Evolutionary conservation across 2,113 vertebrate genomes (phyloP).

Genomic region (Dipodomys stephensi): DNA sequence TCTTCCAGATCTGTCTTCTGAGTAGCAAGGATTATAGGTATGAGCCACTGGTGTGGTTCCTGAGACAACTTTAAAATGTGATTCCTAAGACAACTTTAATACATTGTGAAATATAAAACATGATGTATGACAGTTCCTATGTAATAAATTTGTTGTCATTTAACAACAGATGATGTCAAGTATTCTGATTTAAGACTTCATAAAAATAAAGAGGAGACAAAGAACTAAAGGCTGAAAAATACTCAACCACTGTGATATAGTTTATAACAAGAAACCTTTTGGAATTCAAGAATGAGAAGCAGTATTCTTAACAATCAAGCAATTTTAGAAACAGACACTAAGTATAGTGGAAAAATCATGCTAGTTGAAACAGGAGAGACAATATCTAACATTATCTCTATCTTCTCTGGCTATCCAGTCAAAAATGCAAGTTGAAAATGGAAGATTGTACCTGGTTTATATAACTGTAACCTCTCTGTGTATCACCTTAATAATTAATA

Average conservation of each 20-base stretch:
- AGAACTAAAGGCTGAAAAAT: background rate
- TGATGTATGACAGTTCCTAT: background rate
- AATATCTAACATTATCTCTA: background rate
- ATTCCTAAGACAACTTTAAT: background rate
- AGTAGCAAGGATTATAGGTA: too few species aligned
- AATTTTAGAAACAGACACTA: constrained; percentile 3
- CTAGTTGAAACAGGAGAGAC: background rate
- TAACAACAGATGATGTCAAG: background rate
- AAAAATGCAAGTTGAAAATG: too few species aligned
- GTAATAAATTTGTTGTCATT: background rate
- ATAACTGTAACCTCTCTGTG: too few species aligned
- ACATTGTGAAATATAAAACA: background rate
- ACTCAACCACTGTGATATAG: background rate
- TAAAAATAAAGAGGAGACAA: background rate
- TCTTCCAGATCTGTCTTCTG: too few species aligned
- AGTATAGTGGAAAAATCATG: background rate
- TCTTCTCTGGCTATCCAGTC: background rate
- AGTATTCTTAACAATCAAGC: background rate
- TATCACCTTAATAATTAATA: too few species aligned
- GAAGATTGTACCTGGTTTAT: too few species aligned
- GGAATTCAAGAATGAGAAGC: constrained; percentile 10
- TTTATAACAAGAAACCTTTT: constrained; percentile 17
- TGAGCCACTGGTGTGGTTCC: background rate
- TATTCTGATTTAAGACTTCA: constrained; percentile 12
- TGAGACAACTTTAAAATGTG: background rate